Conservation (phyloP, 2,797 vertebrate species). For the Notolepis coatsorum region DNA sequence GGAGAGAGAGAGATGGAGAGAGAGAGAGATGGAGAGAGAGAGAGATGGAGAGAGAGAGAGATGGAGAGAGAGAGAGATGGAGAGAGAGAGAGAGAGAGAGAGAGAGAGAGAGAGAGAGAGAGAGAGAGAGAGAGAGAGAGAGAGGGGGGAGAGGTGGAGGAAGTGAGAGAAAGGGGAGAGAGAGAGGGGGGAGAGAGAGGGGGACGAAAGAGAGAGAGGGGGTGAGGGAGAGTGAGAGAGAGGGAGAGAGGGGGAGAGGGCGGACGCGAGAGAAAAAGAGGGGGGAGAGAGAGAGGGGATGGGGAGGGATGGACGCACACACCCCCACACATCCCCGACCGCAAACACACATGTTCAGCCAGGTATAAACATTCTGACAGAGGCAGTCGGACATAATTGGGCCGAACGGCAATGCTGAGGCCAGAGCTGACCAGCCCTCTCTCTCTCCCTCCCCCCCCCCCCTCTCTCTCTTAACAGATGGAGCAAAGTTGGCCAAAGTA, state of each 20-base stretch:
- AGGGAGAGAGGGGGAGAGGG: background rate
- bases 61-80: constrained; percentile 27
- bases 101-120: constrained; percentile 22
- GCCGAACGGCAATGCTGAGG: constrained; percentile 44
- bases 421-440: constrained; percentile 42
- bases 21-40: too few relatives aligned
- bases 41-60: background rate
- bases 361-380: constrained; percentile 74
- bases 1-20: background rate
- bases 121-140: constrained; percentile 8
- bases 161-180: constrained; percentile 6
- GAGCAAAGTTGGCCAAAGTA: constrained; percentile 63
- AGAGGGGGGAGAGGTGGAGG: constrained; percentile 26
- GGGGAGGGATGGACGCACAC: constrained; percentile 22
- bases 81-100: constrained; percentile 24
- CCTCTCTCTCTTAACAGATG: constrained; percentile 26
- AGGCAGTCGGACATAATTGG: constrained; percentile 76
- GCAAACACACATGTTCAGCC: constrained; percentile 67
- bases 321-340: constrained; percentile 44
- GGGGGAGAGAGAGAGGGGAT: constrained; percentile 12
- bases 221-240: constrained; percentile 14
- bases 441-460: background rate
- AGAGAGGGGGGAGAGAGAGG: background rate
- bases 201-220: too few relatives aligned
- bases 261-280: constrained; percentile 13